Conservation (phyloP, 1,140 invertebrate species). For the Apis florea region DNA sequence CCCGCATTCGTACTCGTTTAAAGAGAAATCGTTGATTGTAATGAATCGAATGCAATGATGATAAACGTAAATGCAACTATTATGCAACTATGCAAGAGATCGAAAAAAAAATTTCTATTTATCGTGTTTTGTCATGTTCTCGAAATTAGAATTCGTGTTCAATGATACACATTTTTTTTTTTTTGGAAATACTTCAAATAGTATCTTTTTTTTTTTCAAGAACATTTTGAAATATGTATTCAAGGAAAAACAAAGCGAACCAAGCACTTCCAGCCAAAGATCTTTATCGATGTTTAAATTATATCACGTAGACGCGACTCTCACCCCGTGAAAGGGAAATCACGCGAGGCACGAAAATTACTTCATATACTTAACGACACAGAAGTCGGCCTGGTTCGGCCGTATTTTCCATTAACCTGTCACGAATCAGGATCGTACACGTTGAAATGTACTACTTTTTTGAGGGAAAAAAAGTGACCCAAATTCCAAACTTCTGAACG, state of each 20-base stretch:
- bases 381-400: constrained; percentile 3
- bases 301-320: background rate
- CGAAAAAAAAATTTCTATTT: background rate
- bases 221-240: too few species aligned
- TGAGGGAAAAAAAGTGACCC: too few species aligned
- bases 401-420: constrained; percentile 17
- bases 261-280: background rate
- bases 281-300: background rate
- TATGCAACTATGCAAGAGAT: too few species aligned
- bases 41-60: background rate
- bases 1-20: too few species aligned
- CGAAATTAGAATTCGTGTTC: too few species aligned
- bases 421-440: background rate
- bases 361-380: background rate
- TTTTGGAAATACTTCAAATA: background rate
- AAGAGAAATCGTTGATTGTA: background rate
- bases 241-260: background rate
- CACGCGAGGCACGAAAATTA: constrained; percentile 12
- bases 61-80: background rate
- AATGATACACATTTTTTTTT: background rate
- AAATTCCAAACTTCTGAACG: too few species aligned
- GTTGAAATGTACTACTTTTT: too few species aligned
- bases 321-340: background rate
- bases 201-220: background rate
- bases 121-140: background rate